Evolutionary conservation across 2,113 vertebrate genomes (phyloP), one percentile per base, ranked within the genome.

Genomic region (Hippocampus barbouri): DNA sequence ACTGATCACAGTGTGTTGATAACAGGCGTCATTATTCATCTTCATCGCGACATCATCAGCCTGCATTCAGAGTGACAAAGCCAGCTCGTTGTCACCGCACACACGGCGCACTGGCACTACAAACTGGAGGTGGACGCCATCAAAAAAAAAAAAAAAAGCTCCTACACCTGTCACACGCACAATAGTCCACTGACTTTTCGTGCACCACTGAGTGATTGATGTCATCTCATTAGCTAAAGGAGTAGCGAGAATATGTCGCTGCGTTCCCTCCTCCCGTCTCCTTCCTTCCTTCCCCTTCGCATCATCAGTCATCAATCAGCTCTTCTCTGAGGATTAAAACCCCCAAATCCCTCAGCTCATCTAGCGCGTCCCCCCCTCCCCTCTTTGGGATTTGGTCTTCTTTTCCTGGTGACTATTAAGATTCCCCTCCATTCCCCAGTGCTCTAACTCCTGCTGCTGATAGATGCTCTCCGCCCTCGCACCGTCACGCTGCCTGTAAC

Each of bases 271-370:
- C 69, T 38, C 51, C 63, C 25, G 1, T n/a, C 63, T 66, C 43
- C 78, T 71, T 62, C 10, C 72, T 81, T 85, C 54, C 76, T 74
- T 76, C 68, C 69, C 70, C 54, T 65, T 57, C 68, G 73, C 72
- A 72, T 83, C 81, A 87, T 87, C 75, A 70, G 75, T 82, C 81
- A 89, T 87, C 83, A 82, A 81, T 90, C 81, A 40, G 70, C 72
- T 74, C 77, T 66, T 69, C 79, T 81, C 38, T 5, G 71, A 84
- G 79, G 86, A 81, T 76, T 77, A 68, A 84, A 81, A 51, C 62
- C 79, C 79, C 84, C 73, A 88, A 85, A 83, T 87, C 87, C 88
- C 87, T 80, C 54, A 85, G 71, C 88, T 89, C 88, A 88, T 88
- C 87, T 69, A n/a, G 18, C 60, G 69, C 68, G 70, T 70, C 74